Conservation (phyloP, 2,888 invertebrate species). For the Pandemis heparana region DNA sequence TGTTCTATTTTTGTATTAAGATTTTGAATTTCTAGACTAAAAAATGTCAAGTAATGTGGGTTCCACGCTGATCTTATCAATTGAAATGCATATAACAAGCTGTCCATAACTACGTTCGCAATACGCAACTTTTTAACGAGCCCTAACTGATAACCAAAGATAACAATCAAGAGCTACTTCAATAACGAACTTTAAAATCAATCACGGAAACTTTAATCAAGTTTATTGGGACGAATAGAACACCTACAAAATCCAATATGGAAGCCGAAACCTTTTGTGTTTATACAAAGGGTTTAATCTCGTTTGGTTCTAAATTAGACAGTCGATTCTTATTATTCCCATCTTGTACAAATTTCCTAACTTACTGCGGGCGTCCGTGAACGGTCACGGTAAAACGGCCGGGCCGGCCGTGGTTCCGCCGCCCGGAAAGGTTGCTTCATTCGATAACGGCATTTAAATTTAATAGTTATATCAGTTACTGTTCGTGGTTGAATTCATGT, state of each 20-base stretch:
- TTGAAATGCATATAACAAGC: too few species aligned
- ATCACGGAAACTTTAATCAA: slow-evolving; percentile 43
- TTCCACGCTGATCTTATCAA: too few species aligned
- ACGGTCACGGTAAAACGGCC: slow-evolving; percentile 33
- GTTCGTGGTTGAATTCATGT: background rate
- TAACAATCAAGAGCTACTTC: slow-evolving; percentile 15
- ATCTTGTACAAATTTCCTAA: slow-evolving; percentile 51
- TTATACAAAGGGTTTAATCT: slow-evolving; percentile 55
- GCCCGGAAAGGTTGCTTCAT: slow-evolving; percentile 16
- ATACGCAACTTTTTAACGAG: slow-evolving; percentile 15
- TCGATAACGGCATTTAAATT: slow-evolving; percentile 7
- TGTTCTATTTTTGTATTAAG: too few species aligned
- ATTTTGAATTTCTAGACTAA: too few species aligned
- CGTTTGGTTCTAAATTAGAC: slow-evolving; percentile 57
- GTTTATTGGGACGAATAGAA: slow-evolving; percentile 46
- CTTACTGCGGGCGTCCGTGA: slow-evolving; percentile 43
- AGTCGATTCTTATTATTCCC: slow-evolving; percentile 53
- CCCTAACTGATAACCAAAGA: slow-evolving; percentile 11
- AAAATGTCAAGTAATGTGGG: too few species aligned
- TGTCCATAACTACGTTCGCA: background rate
- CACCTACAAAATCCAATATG: slow-evolving; percentile 51
- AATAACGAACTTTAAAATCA: slow-evolving; percentile 43
- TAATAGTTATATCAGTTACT: slow-evolving; percentile 2
- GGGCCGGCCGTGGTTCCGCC: slow-evolving; percentile 34
- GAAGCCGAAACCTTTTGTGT: slow-evolving; percentile 52